Evolutionary conservation across 2,888 invertebrate species (phyloP).

Genomic region (Electrophaes corylata): DNA sequence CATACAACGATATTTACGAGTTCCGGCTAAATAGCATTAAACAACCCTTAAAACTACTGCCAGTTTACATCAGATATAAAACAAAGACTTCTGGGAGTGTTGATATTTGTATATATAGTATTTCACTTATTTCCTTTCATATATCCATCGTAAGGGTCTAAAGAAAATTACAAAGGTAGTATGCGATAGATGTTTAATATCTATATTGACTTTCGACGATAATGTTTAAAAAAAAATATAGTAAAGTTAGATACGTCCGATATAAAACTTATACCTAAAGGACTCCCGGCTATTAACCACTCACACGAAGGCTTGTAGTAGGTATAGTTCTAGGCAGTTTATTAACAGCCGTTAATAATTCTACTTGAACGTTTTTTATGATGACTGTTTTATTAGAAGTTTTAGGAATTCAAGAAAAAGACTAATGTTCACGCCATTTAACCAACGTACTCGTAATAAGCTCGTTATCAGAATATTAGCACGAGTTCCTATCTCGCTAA

Average conservation of each 20-base stretch:
- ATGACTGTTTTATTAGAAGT: not conserved
- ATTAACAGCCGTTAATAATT: not conserved
- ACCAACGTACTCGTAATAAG: constrained; percentile 18
- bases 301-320: not conserved
- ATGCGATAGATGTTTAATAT: too few species aligned
- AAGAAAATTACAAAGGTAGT: too few species aligned
- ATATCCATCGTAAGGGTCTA: too few species aligned
- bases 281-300: not conserved
- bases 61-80: constrained; percentile 30
- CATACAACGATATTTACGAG: constrained; percentile 38
- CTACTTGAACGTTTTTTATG: not conserved
- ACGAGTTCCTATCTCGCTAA: constrained; percentile 29
- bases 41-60: constrained; percentile 29
- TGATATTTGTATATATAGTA: constrained; percentile 18
- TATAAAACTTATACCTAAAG: not conserved
- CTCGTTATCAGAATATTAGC: constrained; percentile 33
- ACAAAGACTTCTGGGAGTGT: constrained; percentile 18
- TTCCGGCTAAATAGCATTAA: constrained; percentile 34
- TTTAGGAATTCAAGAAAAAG: not conserved
- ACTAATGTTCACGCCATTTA: constrained; percentile 20
- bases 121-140: not conserved
- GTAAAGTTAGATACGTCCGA: not conserved
- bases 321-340: not conserved
- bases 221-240: too few species aligned
- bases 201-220: too few species aligned